A percentile compares a stretch with the other conserved stretches of the same genome.
Evolutionary conservation across 2,113 vertebrate species (phyloP).

Genomic region (Tenrec ecaudatus): DNA sequence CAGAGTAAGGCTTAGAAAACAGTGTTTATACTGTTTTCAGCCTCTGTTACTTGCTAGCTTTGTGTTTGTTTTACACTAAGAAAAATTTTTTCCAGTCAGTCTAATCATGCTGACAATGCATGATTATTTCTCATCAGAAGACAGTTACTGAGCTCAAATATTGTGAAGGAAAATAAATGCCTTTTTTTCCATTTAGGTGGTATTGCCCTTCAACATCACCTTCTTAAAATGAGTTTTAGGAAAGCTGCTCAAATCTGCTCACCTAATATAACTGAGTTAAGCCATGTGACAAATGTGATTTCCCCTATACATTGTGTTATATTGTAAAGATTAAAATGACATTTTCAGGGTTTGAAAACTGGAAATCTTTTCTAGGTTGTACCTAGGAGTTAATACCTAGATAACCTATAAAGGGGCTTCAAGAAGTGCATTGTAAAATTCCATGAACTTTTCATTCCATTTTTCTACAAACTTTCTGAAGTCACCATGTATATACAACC

Average conservation of each 20-base stretch:
- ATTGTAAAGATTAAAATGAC: neutral
- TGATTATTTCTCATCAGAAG: conserved; percentile 40
- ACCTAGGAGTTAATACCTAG: neutral
- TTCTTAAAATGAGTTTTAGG: conserved; percentile 17
- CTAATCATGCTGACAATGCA: neutral
- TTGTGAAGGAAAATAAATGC: neutral
- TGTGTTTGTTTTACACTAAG: conserved; percentile 38
- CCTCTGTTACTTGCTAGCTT: conserved; percentile 23
- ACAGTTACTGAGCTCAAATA: conserved; percentile 8
- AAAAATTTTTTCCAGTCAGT: conserved; percentile 6
- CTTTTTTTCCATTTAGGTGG: neutral
- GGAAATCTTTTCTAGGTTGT: neutral
- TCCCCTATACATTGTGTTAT: neutral
- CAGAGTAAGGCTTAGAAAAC: neutral
- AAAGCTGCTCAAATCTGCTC: neutral
- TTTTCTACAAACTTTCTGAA: neutral
- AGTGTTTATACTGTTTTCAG: neutral
- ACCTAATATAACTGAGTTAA: neutral
- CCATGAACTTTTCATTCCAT: neutral
- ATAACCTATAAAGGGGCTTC: neutral
- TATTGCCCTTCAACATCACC: neutral
- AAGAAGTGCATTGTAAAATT: neutral
- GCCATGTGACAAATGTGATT: neutral
- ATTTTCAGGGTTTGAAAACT: conserved; percentile 9
- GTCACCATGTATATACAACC: neutral